phyloP scores from a whole-genome alignment of 37 sponge, comb jelly and placozoan genomes.

The Geodia barretti region DNA sequence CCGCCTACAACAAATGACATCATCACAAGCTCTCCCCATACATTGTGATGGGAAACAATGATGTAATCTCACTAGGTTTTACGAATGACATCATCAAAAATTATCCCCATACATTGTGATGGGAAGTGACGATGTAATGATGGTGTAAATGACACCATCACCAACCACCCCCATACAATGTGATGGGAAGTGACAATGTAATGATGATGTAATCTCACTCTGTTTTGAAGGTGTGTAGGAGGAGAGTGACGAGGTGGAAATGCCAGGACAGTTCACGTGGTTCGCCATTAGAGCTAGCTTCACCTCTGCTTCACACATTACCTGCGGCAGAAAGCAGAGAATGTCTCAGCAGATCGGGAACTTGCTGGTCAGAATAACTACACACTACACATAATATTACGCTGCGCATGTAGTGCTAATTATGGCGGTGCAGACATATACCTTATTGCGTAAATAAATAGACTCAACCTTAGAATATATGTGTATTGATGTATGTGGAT shows the following conservation, averaged over 20 bases:
- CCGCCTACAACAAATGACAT: not conserved
- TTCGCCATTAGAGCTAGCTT: slow-evolving; percentile 71
- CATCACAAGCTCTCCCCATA: not conserved
- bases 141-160: not conserved
- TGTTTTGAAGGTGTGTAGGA: slow-evolving; percentile 73
- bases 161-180: not conserved
- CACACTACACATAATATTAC: too few relatives aligned
- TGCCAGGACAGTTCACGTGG: slow-evolving; percentile 69
- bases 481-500: too few relatives aligned
- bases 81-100: too few relatives aligned
- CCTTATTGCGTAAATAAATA: too few relatives aligned
- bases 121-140: not conserved
- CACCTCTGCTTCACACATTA: slow-evolving; percentile 76
- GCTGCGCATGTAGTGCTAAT: too few relatives aligned
- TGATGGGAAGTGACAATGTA: not conserved
- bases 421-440: too few relatives aligned
- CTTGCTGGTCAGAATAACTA: too few relatives aligned
- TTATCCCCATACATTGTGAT: too few relatives aligned
- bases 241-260: slow-evolving; percentile 68
- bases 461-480: too few relatives aligned
- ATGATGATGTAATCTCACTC: slow-evolving; percentile 18
- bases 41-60: not conserved
- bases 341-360: too few relatives aligned
- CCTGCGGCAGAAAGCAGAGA: too few relatives aligned
- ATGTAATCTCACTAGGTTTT: not conserved